phyloP scores from a whole-genome alignment of 2,113 vertebrate species.

The Sapayoa aenigma region DNA sequence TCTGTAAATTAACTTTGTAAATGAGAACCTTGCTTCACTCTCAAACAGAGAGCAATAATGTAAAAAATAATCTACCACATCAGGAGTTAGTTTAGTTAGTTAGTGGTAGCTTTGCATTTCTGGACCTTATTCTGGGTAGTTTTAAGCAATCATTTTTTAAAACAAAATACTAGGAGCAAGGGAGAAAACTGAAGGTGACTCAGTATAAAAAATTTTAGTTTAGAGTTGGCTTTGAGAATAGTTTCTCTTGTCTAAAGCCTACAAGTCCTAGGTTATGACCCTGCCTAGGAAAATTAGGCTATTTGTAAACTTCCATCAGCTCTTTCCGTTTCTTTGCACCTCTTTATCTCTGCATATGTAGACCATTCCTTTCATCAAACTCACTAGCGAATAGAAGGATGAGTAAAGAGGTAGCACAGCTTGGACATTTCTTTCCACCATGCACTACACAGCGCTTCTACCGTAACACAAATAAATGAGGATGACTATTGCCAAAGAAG shows the following conservation, averaged over 20 bases:
- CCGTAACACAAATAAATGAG: background rate
- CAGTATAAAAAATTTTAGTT: background rate
- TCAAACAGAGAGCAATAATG: background rate
- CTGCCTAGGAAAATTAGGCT: background rate
- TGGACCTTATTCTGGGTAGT: background rate
- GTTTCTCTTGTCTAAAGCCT: background rate
- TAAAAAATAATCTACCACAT: background rate
- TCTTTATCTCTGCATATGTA: background rate
- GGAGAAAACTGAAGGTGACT: background rate
- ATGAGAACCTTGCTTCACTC: background rate
- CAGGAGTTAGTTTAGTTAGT: accelerated
- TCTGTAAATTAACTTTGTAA: background rate
- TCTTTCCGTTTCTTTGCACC: background rate
- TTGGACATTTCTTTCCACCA: background rate
- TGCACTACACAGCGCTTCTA: background rate
- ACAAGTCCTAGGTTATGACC: background rate
- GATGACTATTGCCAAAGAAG: background rate
- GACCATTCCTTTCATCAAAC: background rate
- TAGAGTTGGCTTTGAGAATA: background rate
- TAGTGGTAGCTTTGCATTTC: background rate
- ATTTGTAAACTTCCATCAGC: background rate
- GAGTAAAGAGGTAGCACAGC: background rate
- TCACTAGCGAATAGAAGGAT: background rate
- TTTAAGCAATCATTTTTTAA: background rate
- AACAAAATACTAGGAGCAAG: background rate